Evolutionary conservation across 2,888 invertebrate species (phyloP), one percentile per base, ranked within the genome.

Genomic region (Hemistola chrysoprasaria): DNA sequence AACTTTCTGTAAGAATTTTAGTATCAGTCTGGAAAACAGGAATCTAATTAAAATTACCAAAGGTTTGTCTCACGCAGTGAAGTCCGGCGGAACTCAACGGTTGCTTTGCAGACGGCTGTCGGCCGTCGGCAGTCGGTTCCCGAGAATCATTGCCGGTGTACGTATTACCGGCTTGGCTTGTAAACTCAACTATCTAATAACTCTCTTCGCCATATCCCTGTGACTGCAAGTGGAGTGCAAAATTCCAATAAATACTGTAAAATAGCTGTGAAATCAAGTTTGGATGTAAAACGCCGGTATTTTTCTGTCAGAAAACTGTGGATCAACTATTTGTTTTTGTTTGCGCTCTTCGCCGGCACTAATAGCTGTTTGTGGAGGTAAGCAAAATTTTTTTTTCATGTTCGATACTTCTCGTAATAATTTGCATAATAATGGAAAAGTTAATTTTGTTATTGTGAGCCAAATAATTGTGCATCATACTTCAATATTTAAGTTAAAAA

Each of bases 211-310:
- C 79, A 72, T 71, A 71, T 59, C 60, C 45, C 67, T 78, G 78
- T 81, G 77, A 82, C 80, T 71, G 67, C 58, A 74, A 78, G 79
- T 82, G 82, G 62, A 81, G 83, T 87, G 82, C 76, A 77, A 71
- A 61, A 70, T 58, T 60, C 61, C 43, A 53, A 62, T 56, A 63
- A 53, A 54, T 47, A 47, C 57, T 55, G 22, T 49, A 46, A 48
- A 41, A 50, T 46, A 56, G 39, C 53, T 46, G 50, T 43, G 43
- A 50, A 49, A 56, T 38, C 44, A 40, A 36, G 52, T 10, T 33
- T 22, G 36, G 37, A 42, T 40, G 22, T 22, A 21, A 22, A 39
- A 16, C 36, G 43, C 55, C 59, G 67, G 64, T n/a, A 68, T 65
- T 61, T 59, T 53, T 51, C 50, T 57, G 47, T 51, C 46, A 53